phyloP scores from a whole-genome alignment of 2,888 invertebrate genomes.

The Scaptomyza parva region DNA sequence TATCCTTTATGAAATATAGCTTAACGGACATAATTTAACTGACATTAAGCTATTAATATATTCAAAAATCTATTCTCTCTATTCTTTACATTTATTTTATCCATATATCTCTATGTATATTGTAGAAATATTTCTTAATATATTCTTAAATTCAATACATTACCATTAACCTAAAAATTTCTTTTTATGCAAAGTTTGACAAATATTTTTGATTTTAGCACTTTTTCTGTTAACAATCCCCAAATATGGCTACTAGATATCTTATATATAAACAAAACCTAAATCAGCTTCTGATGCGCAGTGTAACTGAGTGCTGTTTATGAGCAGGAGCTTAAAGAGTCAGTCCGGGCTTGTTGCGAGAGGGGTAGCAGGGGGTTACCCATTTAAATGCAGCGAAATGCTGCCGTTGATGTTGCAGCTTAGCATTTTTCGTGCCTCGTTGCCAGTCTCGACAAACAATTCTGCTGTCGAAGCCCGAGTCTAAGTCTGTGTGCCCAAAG shows the following conservation, averaged over 20 bases:
- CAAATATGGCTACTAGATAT: not conserved
- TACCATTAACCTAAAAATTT: too few species aligned
- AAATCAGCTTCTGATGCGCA: conserved; percentile 15
- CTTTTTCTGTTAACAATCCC: not conserved
- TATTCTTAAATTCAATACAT: too few species aligned
- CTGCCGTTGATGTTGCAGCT: conserved; percentile 63
- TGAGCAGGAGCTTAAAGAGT: not conserved
- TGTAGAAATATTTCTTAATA: too few species aligned
- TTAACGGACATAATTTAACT: too few species aligned
- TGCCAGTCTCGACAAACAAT: conserved; percentile 49
- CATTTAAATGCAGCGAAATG: conserved; percentile 53
- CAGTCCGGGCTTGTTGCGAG: not conserved
- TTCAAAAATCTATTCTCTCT: too few species aligned
- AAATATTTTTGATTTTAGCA: not conserved
- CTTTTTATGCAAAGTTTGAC: too few species aligned
- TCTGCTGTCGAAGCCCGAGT: conserved; percentile 21
- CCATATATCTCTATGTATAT: too few species aligned
- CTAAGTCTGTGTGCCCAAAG: not conserved
- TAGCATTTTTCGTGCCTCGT: conserved; percentile 48
- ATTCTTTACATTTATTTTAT: too few species aligned
- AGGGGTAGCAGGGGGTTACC: conserved; percentile 20
- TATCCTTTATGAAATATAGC: too few species aligned
- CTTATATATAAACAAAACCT: not conserved
- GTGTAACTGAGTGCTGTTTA: conserved; percentile 46
- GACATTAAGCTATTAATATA: too few species aligned